These are phyloP conservation scores for Corythornis vintsioides DNA, from an alignment of 2,113 vertebrate genomes.

Conservation along the genomic window DNA sequence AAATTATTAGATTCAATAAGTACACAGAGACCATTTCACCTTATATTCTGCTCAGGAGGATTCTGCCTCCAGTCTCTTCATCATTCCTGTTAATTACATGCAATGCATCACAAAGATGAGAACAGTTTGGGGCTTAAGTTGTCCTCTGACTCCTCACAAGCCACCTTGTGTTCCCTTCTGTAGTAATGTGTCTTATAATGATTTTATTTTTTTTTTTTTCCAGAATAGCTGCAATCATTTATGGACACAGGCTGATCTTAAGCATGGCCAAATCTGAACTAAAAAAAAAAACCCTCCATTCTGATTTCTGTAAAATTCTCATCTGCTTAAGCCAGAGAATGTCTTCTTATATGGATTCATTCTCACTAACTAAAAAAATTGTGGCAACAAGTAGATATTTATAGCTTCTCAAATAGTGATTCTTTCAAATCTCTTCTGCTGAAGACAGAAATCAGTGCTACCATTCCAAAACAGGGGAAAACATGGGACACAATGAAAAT, in stretches of 20 bases:
- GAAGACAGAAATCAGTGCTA: not conserved
- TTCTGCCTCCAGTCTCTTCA: slow-evolving; percentile 47
- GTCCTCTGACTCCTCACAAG: not conserved
- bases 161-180: not conserved
- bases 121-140: not conserved
- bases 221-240: not conserved
- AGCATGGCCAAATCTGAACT: not conserved
- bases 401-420: not conserved
- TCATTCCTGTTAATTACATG: slow-evolving; percentile 39
- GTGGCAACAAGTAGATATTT: not conserved
- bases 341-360: not conserved
- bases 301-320: not conserved
- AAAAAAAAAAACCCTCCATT: not conserved
- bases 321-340: not conserved
- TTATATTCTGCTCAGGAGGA: slow-evolving; percentile 20
- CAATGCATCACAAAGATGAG: slow-evolving; percentile 1
- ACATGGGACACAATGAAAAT: not conserved
- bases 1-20: slow-evolving; percentile 78
- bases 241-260: not conserved
- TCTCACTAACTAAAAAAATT: not conserved
- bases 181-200: not conserved
- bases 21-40: slow-evolving; percentile 62
- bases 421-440: not conserved
- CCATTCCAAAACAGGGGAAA: not conserved
- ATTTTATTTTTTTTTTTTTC: not conserved